A percentile compares a stretch with the other conserved stretches of the same genome.
phyloP scores from a whole-genome alignment of 2,888 invertebrate species.

The Latrodectus elegans region DNA sequence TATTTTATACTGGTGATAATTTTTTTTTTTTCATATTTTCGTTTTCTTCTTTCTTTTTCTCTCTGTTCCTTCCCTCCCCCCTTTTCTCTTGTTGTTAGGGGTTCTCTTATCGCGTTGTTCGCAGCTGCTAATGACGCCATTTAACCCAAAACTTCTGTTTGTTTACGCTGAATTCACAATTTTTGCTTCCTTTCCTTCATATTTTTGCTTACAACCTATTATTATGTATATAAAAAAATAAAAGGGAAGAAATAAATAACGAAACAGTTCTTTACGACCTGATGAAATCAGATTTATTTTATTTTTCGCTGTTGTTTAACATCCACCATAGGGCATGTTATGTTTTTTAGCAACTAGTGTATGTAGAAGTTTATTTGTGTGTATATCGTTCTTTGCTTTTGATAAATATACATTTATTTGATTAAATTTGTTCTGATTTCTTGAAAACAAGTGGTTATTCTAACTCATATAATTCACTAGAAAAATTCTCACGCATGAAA shows the following conservation, averaged over 20 bases:
- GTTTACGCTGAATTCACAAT: constrained; percentile 1
- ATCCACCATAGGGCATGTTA: background rate
- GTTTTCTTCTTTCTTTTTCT: constrained; percentile 29
- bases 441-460: too few species aligned
- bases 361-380: background rate
- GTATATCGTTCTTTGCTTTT: background rate
- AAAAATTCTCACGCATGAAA: too few species aligned
- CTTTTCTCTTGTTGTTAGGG: background rate
- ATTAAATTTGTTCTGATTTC: too few species aligned
- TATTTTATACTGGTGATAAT: constrained; percentile 35
- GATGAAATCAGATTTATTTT: background rate
- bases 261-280: background rate
- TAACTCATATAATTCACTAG: too few species aligned
- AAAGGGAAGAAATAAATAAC: background rate
- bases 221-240: background rate
- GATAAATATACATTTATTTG: background rate
- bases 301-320: background rate
- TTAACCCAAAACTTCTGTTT: constrained; percentile 21
- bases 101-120: constrained; percentile 47
- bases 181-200: background rate
- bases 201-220: background rate
- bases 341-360: background rate
- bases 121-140: constrained; percentile 62
- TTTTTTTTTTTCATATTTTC: constrained; percentile 13
- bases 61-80: constrained; percentile 37